Percentiles rank a stretch among this genome's conserved stretches.
Conservation (phyloP, 2,113 vertebrate species). For the Myrmecobius fasciatus region DNA sequence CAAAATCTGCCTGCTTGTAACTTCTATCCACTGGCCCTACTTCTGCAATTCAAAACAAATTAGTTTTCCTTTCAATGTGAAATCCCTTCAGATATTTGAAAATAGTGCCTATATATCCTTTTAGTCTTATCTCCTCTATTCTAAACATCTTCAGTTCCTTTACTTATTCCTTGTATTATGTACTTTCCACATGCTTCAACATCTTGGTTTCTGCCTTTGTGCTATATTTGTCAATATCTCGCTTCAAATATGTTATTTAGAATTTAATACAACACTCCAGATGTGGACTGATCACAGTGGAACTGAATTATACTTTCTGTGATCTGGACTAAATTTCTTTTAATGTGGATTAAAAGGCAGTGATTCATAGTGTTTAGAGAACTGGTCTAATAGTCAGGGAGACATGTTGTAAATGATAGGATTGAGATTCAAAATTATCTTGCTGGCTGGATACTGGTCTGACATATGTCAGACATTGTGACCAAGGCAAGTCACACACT, state of each 20-base stretch:
- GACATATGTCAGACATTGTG: background rate
- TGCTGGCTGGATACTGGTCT: background rate
- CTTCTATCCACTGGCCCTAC: background rate
- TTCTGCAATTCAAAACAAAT: background rate
- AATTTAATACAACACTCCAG: background rate
- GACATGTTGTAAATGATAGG: background rate
- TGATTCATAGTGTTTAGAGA: background rate
- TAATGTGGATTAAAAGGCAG: background rate
- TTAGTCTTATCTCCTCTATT: background rate
- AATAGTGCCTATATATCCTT: background rate
- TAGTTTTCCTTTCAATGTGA: background rate
- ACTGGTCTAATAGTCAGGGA: background rate
- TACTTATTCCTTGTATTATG: background rate
- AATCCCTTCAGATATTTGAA: background rate
- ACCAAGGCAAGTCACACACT: background rate
- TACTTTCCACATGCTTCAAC: background rate
- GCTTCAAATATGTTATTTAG: background rate
- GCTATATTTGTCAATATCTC: background rate
- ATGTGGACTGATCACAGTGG: background rate
- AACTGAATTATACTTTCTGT: background rate
- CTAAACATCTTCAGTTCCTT: background rate
- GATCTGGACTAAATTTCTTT: background rate
- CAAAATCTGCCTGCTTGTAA: background rate
- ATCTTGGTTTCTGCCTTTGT: background rate
- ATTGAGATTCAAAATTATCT: background rate